Base-by-base conservation (phyloP, 1,140 invertebrate species). In the Hesperophylax magnus region DNA sequence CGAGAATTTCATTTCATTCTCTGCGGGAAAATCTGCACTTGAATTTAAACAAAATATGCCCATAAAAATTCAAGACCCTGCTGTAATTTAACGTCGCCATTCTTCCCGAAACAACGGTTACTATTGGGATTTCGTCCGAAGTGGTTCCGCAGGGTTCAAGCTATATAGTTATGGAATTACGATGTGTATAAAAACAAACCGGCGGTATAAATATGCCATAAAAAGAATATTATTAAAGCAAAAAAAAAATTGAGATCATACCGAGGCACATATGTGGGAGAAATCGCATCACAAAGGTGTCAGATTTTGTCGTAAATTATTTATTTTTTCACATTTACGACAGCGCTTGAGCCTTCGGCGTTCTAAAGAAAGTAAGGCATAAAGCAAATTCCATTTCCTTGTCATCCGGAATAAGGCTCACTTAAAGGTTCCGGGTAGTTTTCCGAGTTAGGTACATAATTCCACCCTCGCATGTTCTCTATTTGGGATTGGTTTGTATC, bases 131-230 rank as follows among this genome's bases (percentile, higher is more conserved):
- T 34, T 60, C 31, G 17, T 53, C 56, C n/a, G n/a, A 56, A 58
- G 22, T 31, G 72, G 56, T 47, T 76, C 58, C 31, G n/a, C 24
- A n/a, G 31, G 54, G 22, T n/a, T 31, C n/a, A n/a, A 14, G n/a
- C 31, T 56, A 53, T 56, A 56, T 72, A n/a, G 18, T 72, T 27
- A 7, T 27, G 6, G 52, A 56, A 53, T 72, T 54, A 72, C 69
- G 69, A 72, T 8, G 65, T 53, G 69, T 72, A 72, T 72, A 72
- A 72, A 72, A 53, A 72, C 69, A 72, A 54, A 72, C 69, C 69
- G 69, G 69, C 69, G 11, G 72, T 61, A 76, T 76, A 76, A 60
- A 76, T 76, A 76, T 39, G 72, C 72, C 27, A 60, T 60, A 60
- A 76, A 76, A 76, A 76, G 24, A 39, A 60, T 60, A 60, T 76